phyloP scores from a whole-genome alignment of 2,888 invertebrate species.

The Parnassius glacialis region DNA sequence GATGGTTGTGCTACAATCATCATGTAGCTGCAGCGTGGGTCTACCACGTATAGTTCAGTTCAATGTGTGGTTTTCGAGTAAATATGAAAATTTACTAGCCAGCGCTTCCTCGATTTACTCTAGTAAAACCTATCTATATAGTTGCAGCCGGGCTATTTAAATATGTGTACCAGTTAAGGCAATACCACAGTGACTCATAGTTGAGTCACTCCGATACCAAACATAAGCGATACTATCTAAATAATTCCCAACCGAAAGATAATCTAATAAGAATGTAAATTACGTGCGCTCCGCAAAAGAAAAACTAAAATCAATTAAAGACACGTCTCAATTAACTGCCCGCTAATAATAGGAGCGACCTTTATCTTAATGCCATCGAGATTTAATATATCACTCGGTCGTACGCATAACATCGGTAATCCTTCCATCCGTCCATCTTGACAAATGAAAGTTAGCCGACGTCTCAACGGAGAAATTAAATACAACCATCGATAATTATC shows the following conservation, averaged over 20 bases:
- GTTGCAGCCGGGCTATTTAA: too few relatives aligned
- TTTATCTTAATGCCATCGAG: constrained; percentile 57
- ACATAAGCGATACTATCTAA: constrained; percentile 11
- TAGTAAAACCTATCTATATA: too few relatives aligned
- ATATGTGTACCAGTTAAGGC: constrained; percentile 3
- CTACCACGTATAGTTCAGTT: too few relatives aligned
- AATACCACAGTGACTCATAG: constrained; percentile 7
- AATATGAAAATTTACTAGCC: too few relatives aligned
- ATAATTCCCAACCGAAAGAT: constrained; percentile 7
- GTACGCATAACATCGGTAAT: constrained; percentile 46
- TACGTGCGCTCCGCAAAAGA: constrained; percentile 7
- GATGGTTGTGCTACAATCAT: too few relatives aligned
- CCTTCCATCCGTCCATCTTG: constrained; percentile 44
- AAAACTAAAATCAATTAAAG: neutral
- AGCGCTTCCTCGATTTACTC: too few relatives aligned
- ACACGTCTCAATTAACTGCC: constrained; percentile 40
- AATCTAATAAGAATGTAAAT: constrained; percentile 10
- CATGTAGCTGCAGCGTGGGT: too few relatives aligned
- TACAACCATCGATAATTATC: constrained; percentile 53
- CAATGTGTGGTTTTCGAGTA: too few relatives aligned
- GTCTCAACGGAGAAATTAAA: constrained; percentile 46
- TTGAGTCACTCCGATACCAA: constrained; percentile 12
- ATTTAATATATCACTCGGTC: constrained; percentile 56
- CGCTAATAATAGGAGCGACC: constrained; percentile 39
- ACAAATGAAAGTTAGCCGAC: constrained; percentile 54